Base-by-base conservation (phyloP, 64 coral and sea anemone genomes). In the Catalaphyllia jardinei region DNA sequence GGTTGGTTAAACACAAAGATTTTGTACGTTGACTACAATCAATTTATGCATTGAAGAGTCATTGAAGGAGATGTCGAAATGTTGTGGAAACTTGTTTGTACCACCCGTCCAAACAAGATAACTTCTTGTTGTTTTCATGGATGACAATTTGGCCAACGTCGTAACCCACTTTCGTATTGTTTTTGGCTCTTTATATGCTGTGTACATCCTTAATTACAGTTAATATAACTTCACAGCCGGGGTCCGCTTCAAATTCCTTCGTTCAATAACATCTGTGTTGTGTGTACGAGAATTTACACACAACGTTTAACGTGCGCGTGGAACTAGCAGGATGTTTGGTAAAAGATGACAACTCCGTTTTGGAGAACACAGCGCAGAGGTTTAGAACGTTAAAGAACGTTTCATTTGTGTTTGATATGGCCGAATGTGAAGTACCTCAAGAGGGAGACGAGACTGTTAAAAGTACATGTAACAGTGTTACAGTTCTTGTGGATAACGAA, bases 401-500 rank as follows among this genome's bases (percentile, higher is more conserved):
- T 62, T 62, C 28, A 33, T 61, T 17, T 69, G 5, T 80, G 54
- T 29, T 19, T 84, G 50, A 28, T 51, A 85, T 85, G 81, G 81
- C 63, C 13, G 33, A 85, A 14, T 71, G 49, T 85, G 81, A 85
- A 85, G 63, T 71, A 24, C 19, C 63, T 49, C 33, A 85, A 85
- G 81, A 50, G 62, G 38, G 42, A 18, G 24, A 11, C 49, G 63
- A 85, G n/a, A 85, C 62, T 85, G 81, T 27, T 4, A 69, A 64
- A 85, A 85, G 62, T 71, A 35, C 33, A 35, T 35, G 33, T 35
- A 85, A 63, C 7, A 85, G 62, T 27, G 63, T 85, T 63, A 85
- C 81, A 29, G 35, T 85, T 28, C 62, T 85, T 50, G 22, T 85
- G 8, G 80, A 84, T 0, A 69, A 64, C 61, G 81, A 85, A 83